Evolutionary conservation across 2,113 vertebrate genomes (phyloP).

Genomic region (Protobothrops flavoviridis): DNA sequence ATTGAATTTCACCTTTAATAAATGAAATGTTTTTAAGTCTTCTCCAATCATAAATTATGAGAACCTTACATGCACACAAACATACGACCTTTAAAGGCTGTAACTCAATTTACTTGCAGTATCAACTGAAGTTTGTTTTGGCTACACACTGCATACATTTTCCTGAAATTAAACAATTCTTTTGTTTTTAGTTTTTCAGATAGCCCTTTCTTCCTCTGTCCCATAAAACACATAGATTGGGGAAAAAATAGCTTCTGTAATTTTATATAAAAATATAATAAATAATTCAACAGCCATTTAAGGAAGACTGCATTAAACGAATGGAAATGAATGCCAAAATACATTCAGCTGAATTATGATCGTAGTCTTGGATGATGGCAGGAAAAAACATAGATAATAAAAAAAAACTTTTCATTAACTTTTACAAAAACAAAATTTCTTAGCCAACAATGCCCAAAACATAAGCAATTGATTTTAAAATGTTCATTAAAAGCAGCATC

Average conservation of each 20-base stretch:
- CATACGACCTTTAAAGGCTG: neutral
- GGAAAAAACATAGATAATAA: neutral
- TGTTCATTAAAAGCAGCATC: neutral
- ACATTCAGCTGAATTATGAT: neutral
- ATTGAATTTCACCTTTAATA: neutral
- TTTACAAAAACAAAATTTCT: constrained; percentile 13
- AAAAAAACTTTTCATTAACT: constrained; percentile 3
- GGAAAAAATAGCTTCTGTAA: neutral
- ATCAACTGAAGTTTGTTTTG: neutral
- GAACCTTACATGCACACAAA: neutral
- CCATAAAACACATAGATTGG: constrained; percentile 1
- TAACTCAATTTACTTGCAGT: neutral
- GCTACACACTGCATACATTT: neutral
- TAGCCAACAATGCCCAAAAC: neutral
- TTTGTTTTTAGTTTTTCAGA: neutral
- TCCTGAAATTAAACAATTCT: neutral
- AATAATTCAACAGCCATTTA: constrained; percentile 3
- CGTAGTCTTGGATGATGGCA: neutral
- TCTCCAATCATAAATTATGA: neutral
- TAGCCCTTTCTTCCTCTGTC: neutral
- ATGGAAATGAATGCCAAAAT: neutral
- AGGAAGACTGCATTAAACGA: constrained; percentile 13
- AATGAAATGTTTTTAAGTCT: neutral
- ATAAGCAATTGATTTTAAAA: constrained; percentile 2
- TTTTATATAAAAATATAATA: constrained; percentile 7